Base-by-base conservation (phyloP, 2,113 vertebrate genomes). In the Hemiscyllium ocellatum region DNA sequence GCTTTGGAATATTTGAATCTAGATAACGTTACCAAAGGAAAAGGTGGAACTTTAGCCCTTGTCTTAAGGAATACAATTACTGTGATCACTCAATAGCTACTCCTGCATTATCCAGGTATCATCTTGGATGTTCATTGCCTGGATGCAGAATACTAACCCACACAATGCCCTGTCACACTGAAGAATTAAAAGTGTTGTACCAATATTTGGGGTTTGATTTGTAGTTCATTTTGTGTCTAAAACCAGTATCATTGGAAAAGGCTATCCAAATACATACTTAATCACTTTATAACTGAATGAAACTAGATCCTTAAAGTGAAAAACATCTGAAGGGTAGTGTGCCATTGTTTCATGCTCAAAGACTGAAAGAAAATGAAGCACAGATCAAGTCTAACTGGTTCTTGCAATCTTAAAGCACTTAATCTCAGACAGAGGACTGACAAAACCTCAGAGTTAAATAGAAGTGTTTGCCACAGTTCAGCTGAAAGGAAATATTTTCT, bases 361-460 rank as follows among this genome's bases (percentile, higher is more conserved):
- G 89, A 93, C 33, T 37, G n/a, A 33, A 93, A 33, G n/a, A 37
- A 93, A 93, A 66, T 93, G 89, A 93, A 93, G n/a, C 89, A 93
- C n/a, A 93, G 89, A 66, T 93, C 89, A 93, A 68, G 89, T 37
- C 17, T 93, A 93, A 66, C 89, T 68, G 61, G 89, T 66, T 93
- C 61, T 68, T 20, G 33, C 61, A 37, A n/a, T n/a, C 61, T 37
- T 37, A 42, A 93, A 93, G 29, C 61, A 93, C 61, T 93, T 93
- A 93, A 66, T 93, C 89, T 91, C 15, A 37, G 89, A 66, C 89
- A 91, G 89, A 68, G 61, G 61, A 33, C 89, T 93, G 89, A 66
- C 89, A 93, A 13, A 93, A 68, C 33, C 61, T 93, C 89, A 66
- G 29, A 93, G n/a, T 93, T 93, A 93, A 37, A 93, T 93, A 66